Base-by-base conservation (phyloP, 2,888 invertebrate genomes). In the Amphipyra berbera region DNA sequence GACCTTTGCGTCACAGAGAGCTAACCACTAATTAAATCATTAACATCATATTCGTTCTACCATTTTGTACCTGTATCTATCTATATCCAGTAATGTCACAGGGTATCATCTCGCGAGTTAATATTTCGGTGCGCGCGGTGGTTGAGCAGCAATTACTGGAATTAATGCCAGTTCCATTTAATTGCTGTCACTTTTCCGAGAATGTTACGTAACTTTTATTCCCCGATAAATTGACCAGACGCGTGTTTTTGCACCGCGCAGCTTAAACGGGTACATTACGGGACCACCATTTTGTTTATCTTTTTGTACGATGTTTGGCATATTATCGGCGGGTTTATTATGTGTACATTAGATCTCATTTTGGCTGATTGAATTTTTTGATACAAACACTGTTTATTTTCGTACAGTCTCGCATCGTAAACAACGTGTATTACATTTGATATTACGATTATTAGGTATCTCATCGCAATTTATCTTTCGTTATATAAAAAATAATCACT, bases 81-180 rank as follows among this genome's bases (percentile, higher is more conserved):
- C 1, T 1, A 21, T 21, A 21, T 1, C 3, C 6, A 30, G 45
- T 58, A 52, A 48, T 15, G 33, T 48, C 30, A 52, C 30, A 13
- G 27, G 38, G 14, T 52, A 15, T 55, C 44, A 60, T 52, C 49
- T 47, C 49, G n/a, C 52, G 41, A 76, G 73, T 74, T 68, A 58
- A 72, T 62, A 56, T 73, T 76, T 53, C 37, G 27, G 40, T 13
- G 35, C 44, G 12, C 57, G 59, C 65, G 44, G 67, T 50, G 67
- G 71, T 73, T 47, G 60, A 42, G 41, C 57, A 58, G 58, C 60
- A 71, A 71, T 71, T 63, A 71, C 41, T 58, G 52, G 60, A 73
- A 76, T 71, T 70, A 76, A 71, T 46, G 38, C 35, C 60, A 58
- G 54, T 71, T 55, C 12, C 48, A 60, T 73, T 67, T 73, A 75